phyloP scores from a whole-genome alignment of 2,888 invertebrate species.

The Empis livida region DNA sequence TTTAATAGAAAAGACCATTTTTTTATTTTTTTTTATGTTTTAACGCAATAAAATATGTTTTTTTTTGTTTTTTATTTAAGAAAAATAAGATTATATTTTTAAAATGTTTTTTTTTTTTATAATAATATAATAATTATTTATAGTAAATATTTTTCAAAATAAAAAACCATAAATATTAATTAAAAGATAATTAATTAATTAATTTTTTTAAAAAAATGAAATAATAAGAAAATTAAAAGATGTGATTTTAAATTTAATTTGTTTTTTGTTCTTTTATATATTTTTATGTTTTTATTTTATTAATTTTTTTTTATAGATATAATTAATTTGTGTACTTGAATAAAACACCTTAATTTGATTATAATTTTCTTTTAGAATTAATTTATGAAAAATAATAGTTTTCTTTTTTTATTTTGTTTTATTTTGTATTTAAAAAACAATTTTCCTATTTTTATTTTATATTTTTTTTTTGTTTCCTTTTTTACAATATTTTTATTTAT shows the following conservation, averaged over 20 bases:
- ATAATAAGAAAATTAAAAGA: background rate
- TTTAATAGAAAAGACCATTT: background rate
- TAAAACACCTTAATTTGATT: background rate
- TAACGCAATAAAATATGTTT: background rate
- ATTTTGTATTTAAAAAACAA: background rate
- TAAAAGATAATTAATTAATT: background rate
- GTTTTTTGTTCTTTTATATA: background rate
- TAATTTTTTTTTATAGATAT: background rate
- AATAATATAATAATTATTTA: slow-evolving; percentile 13
- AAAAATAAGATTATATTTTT: slow-evolving; percentile 1
- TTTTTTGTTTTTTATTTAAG: background rate
- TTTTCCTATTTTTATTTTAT: background rate
- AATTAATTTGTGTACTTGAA: background rate
- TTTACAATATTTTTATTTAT: background rate
- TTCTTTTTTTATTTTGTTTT: no score
- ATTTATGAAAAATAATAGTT: background rate
- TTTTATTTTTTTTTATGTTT: background rate
- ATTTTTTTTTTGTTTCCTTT: background rate
- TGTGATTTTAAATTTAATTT: background rate
- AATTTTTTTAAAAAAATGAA: background rate
- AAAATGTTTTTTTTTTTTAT: slow-evolving; percentile 2
- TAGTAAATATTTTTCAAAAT: slow-evolving; percentile 1
- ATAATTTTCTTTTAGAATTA: background rate
- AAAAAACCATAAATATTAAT: background rate
- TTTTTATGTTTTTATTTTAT: background rate